These are phyloP conservation scores for Choloepus didactylus DNA, from an alignment of 2,797 vertebrate genomes.

Conservation along the genomic window DNA sequence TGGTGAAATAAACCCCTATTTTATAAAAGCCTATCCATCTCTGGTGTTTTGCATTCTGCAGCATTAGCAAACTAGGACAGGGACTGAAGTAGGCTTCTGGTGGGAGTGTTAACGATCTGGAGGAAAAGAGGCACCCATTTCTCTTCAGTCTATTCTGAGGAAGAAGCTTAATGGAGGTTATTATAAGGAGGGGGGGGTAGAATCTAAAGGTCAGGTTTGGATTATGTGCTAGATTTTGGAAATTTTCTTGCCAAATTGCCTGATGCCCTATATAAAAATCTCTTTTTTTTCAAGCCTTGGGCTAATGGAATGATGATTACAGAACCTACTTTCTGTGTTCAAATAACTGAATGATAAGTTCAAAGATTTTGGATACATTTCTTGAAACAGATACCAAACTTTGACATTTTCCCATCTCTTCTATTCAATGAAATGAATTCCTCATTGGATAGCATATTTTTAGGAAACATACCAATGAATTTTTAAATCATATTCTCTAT, in stretches of 20 bases:
- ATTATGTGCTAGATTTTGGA: constrained; percentile 58
- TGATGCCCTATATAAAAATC: constrained; percentile 37
- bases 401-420: constrained; percentile 48
- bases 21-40: too few species aligned
- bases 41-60: too few species aligned
- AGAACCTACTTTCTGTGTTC: constrained; percentile 66
- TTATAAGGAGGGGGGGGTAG: neutral
- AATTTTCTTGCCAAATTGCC: constrained; percentile 56
- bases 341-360: constrained; percentile 58
- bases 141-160: constrained; percentile 33
- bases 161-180: constrained; percentile 39
- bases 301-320: constrained; percentile 45
- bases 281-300: neutral
- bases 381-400: constrained; percentile 36
- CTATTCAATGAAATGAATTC: constrained; percentile 42
- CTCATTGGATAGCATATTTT: constrained; percentile 35
- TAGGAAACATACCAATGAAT: constrained; percentile 22
- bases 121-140: constrained; percentile 42
- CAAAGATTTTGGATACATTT: constrained; percentile 49
- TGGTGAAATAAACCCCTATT: too few species aligned
- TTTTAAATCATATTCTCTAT: constrained; percentile 49
- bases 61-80: too few species aligned
- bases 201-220: constrained; percentile 53
- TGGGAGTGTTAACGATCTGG: neutral
- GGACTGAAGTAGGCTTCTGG: constrained; percentile 48